These are phyloP conservation scores for Cydia splendana DNA, from an alignment of 1,140 invertebrate genomes.

Conservation along the genomic window DNA sequence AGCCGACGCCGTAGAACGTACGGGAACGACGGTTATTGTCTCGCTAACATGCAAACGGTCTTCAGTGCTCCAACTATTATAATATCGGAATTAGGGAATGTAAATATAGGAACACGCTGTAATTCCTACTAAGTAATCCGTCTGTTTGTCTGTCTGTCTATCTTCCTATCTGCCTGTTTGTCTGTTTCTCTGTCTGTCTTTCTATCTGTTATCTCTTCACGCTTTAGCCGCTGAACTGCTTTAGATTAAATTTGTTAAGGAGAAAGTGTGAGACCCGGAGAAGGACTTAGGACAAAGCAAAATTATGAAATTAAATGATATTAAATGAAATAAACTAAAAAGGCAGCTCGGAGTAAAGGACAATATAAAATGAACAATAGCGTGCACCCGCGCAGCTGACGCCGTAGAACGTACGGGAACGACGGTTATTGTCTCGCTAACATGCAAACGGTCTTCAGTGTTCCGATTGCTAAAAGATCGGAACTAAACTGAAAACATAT, in stretches of 20 bases:
- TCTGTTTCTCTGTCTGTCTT: too few relatives aligned
- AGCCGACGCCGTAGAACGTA: slow-evolving; percentile 1
- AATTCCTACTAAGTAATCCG: too few relatives aligned
- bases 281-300: too few relatives aligned
- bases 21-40: background rate
- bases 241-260: too few relatives aligned
- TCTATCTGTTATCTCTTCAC: too few relatives aligned
- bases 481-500: background rate
- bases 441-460: background rate
- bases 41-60: background rate
- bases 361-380: slow-evolving; percentile 32
- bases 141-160: too few relatives aligned
- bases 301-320: too few relatives aligned
- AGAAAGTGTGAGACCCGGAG: too few relatives aligned
- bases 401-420: background rate
- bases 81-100: background rate
- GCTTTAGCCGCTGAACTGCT: too few relatives aligned
- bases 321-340: too few relatives aligned
- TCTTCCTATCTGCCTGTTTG: too few relatives aligned
- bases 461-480: background rate
- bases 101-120: too few relatives aligned
- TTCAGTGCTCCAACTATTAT: background rate
- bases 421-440: background rate
- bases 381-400: background rate
- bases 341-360: slow-evolving; percentile 15